phyloP scores from a whole-genome alignment of 1,140 invertebrate genomes.

The Heliconius congener region DNA sequence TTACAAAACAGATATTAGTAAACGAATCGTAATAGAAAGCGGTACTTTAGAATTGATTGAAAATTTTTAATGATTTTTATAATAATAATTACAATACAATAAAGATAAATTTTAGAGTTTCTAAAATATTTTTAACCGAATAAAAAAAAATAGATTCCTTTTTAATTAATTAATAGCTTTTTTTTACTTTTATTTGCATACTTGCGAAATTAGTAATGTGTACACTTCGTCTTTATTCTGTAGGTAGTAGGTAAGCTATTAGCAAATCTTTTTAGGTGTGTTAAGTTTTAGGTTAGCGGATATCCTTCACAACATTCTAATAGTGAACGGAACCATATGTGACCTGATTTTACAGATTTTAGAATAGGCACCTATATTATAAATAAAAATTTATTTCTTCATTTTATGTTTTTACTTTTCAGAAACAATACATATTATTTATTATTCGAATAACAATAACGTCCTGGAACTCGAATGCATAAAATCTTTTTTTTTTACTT shows the following conservation, averaged over 20 bases:
- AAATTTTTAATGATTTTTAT: background rate
- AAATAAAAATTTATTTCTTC: too few species aligned
- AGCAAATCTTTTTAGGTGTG: background rate
- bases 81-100: background rate
- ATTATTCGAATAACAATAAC: too few species aligned
- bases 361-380: too few species aligned
- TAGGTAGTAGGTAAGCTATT: background rate
- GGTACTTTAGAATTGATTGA: conserved; percentile 3
- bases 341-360: background rate
- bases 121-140: background rate
- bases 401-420: too few species aligned
- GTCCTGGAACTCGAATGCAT: too few species aligned
- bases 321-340: background rate
- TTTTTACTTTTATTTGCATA: too few species aligned
- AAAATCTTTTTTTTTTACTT: too few species aligned
- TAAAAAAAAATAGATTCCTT: too few species aligned
- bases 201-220: too few species aligned
- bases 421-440: too few species aligned
- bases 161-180: too few species aligned
- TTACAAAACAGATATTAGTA: conserved; percentile 1
- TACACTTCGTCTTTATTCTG: background rate
- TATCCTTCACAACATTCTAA: conserved; percentile 6
- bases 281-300: background rate
- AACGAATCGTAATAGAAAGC: background rate
- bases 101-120: background rate